Conservation (phyloP, 2,797 vertebrate species). For the Pteronotus mesoamericanus region DNA sequence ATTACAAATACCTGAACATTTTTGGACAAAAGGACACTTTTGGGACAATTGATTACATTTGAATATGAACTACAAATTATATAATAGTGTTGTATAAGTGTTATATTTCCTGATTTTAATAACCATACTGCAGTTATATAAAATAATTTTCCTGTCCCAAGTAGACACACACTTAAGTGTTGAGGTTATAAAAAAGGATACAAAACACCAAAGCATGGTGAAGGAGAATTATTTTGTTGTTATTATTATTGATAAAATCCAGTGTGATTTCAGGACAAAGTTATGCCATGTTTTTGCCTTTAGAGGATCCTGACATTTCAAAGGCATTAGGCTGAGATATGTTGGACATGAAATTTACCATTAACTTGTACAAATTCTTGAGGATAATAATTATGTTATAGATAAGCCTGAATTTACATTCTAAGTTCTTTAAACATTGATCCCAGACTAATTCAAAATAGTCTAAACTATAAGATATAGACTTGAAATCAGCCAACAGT, state of each 20-base stretch:
- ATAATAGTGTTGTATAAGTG: neutral
- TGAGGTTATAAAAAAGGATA: neutral
- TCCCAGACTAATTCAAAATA: neutral
- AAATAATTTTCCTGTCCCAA: slow-evolving; percentile 15
- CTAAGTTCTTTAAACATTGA: slow-evolving; percentile 13
- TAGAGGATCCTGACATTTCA: neutral
- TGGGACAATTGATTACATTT: neutral
- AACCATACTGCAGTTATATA: neutral
- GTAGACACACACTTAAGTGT: neutral
- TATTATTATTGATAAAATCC: neutral
- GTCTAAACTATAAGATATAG: neutral
- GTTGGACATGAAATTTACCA: neutral
- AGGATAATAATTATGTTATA: neutral
- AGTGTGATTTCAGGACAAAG: neutral
- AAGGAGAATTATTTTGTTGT: neutral
- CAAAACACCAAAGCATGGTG: neutral
- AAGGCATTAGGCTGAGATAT: neutral
- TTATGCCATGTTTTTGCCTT: neutral
- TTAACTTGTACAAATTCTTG: slow-evolving; percentile 1
- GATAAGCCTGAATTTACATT: neutral
- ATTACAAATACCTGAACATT: neutral
- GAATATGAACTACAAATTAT: neutral
- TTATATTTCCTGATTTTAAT: neutral
- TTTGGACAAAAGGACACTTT: neutral
- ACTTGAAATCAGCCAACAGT: slow-evolving; percentile 2